Evolutionary conservation across 2,888 invertebrate species (phyloP), one percentile per base, ranked within the genome.

Genomic region (Melipona bicolor): DNA sequence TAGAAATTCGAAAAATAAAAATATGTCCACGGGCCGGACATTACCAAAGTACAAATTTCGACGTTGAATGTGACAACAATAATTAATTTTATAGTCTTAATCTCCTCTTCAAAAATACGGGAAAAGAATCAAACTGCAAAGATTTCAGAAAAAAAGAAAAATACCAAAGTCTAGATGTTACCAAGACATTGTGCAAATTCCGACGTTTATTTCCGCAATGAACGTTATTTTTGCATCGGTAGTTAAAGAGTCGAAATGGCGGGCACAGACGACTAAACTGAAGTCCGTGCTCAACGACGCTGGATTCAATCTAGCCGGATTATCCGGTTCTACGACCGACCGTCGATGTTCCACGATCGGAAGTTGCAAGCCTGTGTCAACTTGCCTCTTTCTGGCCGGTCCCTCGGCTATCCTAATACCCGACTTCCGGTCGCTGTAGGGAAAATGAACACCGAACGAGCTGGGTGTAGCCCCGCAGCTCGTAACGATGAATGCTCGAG

Each of bases 241-340:
- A 15, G 13, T 59, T n/a, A 5, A 59, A 59, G n/a, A 3, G 56
- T 61, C 24, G 54, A 52, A 75, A 62, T 61, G 54, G 27, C 75
- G 59, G n/a, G 49, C 56, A 50, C 52, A 75, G n/a, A 2, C n/a
- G n/a, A 59, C 24, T n/a, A 4, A 24, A 27, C 24, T 3, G 11
- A 9, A 17, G 24, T 61, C 24, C 19, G 61, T 61, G 27, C 61
- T 56, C 61, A 67, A 52, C 65, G 71, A 77, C 73, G 84, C 72
- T 83, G 89, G 91, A 92, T 92, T 92, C 91, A 92, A 92, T 92
- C 91, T 91, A 90, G 89, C 77, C 74, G 92, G 92, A 92, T 92
- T 90, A 92, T 89, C 87, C 86, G 77, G 49, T 83, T 62, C 74
- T 75, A 81, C 56, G 70, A 59, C 79, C 77, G 83, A 61, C 79